Base-by-base conservation (phyloP, 2,888 invertebrate species). In the Germaria angustata region DNA sequence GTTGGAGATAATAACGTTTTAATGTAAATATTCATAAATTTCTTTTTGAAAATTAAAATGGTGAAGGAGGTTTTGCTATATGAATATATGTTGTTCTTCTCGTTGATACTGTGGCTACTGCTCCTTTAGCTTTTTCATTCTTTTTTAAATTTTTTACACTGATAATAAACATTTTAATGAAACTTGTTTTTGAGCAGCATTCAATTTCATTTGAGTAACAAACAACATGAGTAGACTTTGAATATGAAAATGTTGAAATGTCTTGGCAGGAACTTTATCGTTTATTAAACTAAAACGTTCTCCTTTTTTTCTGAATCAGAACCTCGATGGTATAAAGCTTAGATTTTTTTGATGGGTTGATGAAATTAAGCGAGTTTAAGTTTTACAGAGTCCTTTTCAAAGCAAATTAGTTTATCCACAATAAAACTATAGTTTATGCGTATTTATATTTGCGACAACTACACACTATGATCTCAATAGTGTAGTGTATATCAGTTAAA, bases 11-110 rank as follows among this genome's bases (percentile, higher is more conserved):
- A 82, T 82, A 82, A 82, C 82, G 79, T 82, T 82, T 82, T 82
- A 82, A 82, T 82, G 82, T 82, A 79, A 82, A 82, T 82, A 82
- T 82, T 82, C 79, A 82, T 82, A 82, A 82, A 82, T 82, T 82
- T 82, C 75, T 79, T 82, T 82, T 82, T 82, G 61, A 82, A 82
- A 82, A 79, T 82, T 82, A 82, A 82, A 82, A 82, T 82, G 82
- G 82, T 82, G 82, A 82, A 82, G 82, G 82, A 82, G 82, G 71
- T 59, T 66, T 71, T 41, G 63, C 72, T 51, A 69, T 72, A 73
- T 68, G 72, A 69, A 77, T 78, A 51, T 72, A 59, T 78, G 65
- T 72, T 76, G 49, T 57, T 68, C n/a, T 44, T 72, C 28, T 51
- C 34, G 36, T 8, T 53, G 61, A 41, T 57, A 63, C 34, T 53